Evolutionary conservation across 2,888 invertebrate species (phyloP).

Genomic region (Vesta saturnalis): DNA sequence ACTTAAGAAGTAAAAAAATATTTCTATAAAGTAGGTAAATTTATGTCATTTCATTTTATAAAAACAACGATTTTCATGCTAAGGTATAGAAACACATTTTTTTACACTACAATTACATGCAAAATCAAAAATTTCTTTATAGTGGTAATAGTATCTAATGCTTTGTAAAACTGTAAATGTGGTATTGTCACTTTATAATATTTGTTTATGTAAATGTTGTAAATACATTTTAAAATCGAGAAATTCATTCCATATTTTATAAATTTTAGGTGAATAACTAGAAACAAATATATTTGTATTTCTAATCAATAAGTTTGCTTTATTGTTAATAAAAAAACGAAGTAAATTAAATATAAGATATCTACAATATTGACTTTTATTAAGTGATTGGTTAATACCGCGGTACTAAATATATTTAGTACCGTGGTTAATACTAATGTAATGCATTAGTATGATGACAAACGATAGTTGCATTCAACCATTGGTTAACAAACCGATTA

Average conservation of each 20-base stretch:
- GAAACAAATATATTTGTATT: conserved; percentile 16
- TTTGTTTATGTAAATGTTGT: conserved; percentile 28
- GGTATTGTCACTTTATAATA: not conserved
- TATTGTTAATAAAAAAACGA: conserved; percentile 9
- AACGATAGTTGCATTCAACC: too few relatives aligned
- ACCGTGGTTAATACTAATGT: too few relatives aligned
- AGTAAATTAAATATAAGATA: conserved; percentile 11
- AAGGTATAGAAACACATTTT: too few relatives aligned
- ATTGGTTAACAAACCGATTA: too few relatives aligned
- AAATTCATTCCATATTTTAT: conserved; percentile 45
- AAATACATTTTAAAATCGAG: conserved; percentile 28
- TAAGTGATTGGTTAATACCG: too few relatives aligned
- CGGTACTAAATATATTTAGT: too few relatives aligned
- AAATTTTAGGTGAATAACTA: conserved; percentile 13
- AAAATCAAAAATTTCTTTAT: too few relatives aligned
- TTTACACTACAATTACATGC: too few relatives aligned
- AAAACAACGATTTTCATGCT: too few relatives aligned
- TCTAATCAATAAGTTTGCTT: conserved; percentile 5
- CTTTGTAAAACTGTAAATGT: not conserved
- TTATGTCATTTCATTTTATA: too few relatives aligned
- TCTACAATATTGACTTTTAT: not conserved
- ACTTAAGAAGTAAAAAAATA: not conserved
- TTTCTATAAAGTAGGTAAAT: not conserved
- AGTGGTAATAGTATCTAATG: not conserved
- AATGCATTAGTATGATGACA: too few relatives aligned